phyloP scores from a whole-genome alignment of 92 coral and sea anemone genomes.

The Porites rus region DNA sequence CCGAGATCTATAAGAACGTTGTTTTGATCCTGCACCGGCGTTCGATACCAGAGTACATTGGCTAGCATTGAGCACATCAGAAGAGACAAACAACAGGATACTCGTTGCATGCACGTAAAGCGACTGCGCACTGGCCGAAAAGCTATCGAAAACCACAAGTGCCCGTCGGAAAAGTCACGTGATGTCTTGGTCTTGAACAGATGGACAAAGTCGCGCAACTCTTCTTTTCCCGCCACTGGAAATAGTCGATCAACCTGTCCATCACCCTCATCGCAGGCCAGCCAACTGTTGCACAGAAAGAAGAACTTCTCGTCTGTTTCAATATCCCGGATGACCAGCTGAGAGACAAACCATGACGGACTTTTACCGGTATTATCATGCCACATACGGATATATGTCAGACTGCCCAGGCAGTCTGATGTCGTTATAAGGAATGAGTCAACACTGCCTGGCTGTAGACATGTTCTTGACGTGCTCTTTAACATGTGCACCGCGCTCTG shows the following conservation, averaged over 20 bases:
- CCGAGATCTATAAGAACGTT: conserved; percentile 83
- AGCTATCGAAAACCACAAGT: conserved; percentile 97
- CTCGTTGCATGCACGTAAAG: conserved; percentile 95
- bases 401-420: conserved; percentile 82
- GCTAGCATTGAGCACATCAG: conserved; percentile 91
- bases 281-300: conserved; percentile 94
- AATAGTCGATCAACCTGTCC: conserved; percentile 95
- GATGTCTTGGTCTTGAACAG: conserved; percentile 87
- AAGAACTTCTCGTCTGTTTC: conserved; percentile 85
- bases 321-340: conserved; percentile 84
- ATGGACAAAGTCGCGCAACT: conserved; percentile 89
- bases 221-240: conserved; percentile 95
- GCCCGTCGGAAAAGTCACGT: conserved; percentile 94
- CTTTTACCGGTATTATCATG: conserved; percentile 91
- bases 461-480: conserved; percentile 64
- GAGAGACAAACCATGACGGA: conserved; percentile 92
- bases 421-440: conserved; percentile 93
- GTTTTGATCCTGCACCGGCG: conserved; percentile 64
- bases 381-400: conserved; percentile 92
- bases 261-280: conserved; percentile 99
- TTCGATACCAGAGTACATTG: conserved; percentile 88
- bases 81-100: conserved; percentile 89
- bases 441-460: conserved; percentile 80
- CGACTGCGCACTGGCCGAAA: conserved; percentile 97
- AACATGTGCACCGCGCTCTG: conserved; percentile 82